Base-by-base conservation (phyloP, 2,888 invertebrate species). In the Agrypnus murinus region DNA sequence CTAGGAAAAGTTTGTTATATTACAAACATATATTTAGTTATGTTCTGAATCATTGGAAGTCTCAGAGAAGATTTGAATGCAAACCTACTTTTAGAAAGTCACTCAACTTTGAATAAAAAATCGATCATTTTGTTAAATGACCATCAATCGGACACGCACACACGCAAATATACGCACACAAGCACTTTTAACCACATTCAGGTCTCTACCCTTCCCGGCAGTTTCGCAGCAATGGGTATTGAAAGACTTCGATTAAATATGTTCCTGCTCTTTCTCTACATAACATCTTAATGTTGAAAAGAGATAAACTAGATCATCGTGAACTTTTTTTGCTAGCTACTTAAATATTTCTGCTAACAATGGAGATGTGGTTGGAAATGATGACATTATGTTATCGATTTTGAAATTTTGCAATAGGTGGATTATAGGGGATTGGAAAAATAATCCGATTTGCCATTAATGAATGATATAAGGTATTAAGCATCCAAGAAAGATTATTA, bases 311-410 rank as follows among this genome's bases (percentile, higher is more conserved):
- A 6, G 10, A 34, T 6, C 17, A 17, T 3, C n/a, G 55, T 36
- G 17, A 15, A 40, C 7, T n/a, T 36, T 36, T 55, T 55, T 8
- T 3, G 55, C 5, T 25, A 5, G 25, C 5, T 14, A 2, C 17
- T 55, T 32, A 15, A 15, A 15, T 12, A 34, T 17, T 19, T 19
- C 38, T 55, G 55, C 17, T 36, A 55, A 55, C 55, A 55, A 55
- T 55, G 38, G 55, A 10, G 55, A 55, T 55, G 55, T 48, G 48
- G 25, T 55, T 17, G 17, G 15, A 36, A 55, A 36, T 36, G 55
- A 12, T 36, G 17, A 15, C 55, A 55, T 55, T 53, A 15, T 34
- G 36, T 19, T 55, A 55, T 55, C 38, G 55, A 55, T 55, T 55
- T 55, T 36, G 36, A 55, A 55, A 55, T 55, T 55, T 55, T 25